Conservation (phyloP, 2,113 vertebrate species). For the Cavia aperea region DNA sequence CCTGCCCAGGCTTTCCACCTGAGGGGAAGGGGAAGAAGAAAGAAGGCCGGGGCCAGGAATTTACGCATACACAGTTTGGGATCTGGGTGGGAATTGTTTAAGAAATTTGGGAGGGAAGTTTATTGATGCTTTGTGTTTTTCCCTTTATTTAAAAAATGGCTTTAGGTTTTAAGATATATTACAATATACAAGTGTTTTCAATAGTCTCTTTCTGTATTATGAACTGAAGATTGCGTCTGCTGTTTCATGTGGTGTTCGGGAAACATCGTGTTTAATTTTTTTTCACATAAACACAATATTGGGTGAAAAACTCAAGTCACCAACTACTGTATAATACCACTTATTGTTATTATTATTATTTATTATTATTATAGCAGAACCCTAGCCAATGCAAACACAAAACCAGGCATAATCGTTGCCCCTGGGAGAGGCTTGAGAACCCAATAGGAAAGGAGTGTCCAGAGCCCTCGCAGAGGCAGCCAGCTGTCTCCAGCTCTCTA, state of each 20-base stretch:
- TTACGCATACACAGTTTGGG: neutral
- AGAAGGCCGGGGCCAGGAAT: neutral
- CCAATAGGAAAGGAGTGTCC: neutral
- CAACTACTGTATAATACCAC: neutral
- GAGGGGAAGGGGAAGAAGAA: neutral
- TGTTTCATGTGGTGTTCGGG: neutral
- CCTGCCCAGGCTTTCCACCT: slow-evolving; percentile 50
- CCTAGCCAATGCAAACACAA: neutral
- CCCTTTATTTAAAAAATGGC: neutral
- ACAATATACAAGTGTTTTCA: neutral
- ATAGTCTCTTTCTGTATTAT: neutral
- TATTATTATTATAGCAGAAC: neutral
- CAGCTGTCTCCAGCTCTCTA: neutral
- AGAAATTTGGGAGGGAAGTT: neutral
- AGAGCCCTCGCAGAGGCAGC: neutral
- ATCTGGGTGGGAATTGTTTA: neutral
- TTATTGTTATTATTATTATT: neutral
- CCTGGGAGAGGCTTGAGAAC: neutral
- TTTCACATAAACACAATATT: neutral
- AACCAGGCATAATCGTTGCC: neutral
- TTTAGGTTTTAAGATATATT: slow-evolving; percentile 28
- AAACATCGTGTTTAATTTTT: slow-evolving; percentile 10
- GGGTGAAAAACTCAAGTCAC: neutral
- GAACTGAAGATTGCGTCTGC: neutral
- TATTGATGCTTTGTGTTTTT: neutral